phyloP scores from a whole-genome alignment of 2,797 vertebrate genomes.

The Melanitta fusca region DNA sequence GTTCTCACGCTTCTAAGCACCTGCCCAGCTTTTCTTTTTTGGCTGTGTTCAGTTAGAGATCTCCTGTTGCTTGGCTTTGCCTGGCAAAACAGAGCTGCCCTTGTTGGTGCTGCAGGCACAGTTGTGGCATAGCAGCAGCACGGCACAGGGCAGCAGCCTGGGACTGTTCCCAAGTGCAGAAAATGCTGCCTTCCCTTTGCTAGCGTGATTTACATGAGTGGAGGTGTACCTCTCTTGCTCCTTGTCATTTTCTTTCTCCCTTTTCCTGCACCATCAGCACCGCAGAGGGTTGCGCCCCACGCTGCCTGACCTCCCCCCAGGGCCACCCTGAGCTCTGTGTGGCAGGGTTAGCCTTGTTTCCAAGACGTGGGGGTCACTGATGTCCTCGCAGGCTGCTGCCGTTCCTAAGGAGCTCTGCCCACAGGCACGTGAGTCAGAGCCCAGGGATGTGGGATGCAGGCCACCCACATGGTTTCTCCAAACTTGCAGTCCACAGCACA shows the following conservation, averaged over 20 bases:
- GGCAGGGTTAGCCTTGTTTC: background rate
- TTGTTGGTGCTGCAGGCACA: background rate
- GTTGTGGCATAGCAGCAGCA: background rate
- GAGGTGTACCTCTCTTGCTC: background rate
- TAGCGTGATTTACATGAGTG: background rate
- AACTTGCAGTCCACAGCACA: background rate
- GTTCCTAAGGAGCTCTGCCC: background rate
- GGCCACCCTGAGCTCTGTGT: background rate
- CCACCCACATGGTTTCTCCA: background rate
- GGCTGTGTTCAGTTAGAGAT: background rate
- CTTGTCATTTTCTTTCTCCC: background rate
- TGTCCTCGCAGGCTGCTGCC: background rate
- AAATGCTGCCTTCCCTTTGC: background rate
- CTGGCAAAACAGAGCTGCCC: background rate
- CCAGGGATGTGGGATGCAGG: background rate
- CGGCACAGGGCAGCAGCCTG: background rate
- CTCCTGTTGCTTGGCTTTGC: background rate
- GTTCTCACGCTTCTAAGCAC: background rate
- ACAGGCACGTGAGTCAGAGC: fast-evolving
- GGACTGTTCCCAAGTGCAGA: background rate
- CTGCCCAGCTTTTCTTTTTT: background rate
- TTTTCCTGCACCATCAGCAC: background rate
- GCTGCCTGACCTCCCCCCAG: background rate
- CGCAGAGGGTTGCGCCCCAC: background rate
- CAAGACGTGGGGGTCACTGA: background rate